Evolutionary conservation across 1,140 invertebrate genomes (phyloP), one percentile per base, ranked within the genome.

Genomic region (Drosophila lacertosa): DNA sequence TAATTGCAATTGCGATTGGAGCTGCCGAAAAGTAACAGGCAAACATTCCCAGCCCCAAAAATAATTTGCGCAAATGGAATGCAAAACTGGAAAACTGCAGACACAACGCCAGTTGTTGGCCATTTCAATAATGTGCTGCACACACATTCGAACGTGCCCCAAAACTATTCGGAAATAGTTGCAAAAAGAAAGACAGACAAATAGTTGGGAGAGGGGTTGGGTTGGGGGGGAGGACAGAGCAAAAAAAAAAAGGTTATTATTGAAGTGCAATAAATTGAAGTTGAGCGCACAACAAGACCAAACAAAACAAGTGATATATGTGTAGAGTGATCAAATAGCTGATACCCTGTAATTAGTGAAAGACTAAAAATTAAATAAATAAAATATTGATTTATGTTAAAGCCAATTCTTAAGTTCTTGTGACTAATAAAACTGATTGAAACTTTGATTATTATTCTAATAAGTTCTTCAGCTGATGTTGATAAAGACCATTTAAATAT

Each of bases 51-150:
- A 75, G 80, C 13, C 29, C 58, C n/a, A n/a, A 54, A 77, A 86
- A 86, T 86, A 80, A 81, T 84, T 86, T 86, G 76, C 55, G 60
- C 71, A 77, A 80, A 42, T 72, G 66, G 77, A 62, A 80, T 71
- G 68, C 63, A 71, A 66, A 84, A 81, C 58, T 77, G 63, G 37
- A 51, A 18, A 62, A 72, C 47, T 60, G 54, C 32, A 37, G 45
- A 67, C 33, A 53, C 24, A 44, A 51, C 60, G 47, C 39, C 62
- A 47, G 40, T 54, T 70, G 40, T 54, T 70, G 50, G 60, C 78
- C 73, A 83, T 84, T 84, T 86, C 81, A 82, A 88, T 86, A 88
- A 81, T 77, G 82, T 81, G n/a, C n/a, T 45, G 68, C 57, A 81
- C 22, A 77, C 35, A 65, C 58, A 83, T 63, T 60, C 74, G 70